Evolutionary conservation across 2,113 vertebrate genomes (phyloP), one percentile per base, ranked within the genome.

Genomic region (Raja brachyura): DNA sequence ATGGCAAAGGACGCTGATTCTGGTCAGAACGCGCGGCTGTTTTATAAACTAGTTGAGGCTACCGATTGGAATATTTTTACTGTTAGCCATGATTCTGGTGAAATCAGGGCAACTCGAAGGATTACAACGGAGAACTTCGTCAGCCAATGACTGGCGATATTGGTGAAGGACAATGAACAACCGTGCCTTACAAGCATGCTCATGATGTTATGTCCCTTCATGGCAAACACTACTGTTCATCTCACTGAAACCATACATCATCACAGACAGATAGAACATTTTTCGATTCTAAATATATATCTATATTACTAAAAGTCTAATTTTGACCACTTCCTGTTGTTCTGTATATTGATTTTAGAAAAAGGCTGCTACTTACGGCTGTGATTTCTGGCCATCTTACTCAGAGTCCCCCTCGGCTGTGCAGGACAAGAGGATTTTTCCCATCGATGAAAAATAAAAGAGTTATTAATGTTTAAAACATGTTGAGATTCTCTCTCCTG

Each of bases 211-310:
- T 95, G 97, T 86, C 95, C 96, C 68, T 96, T 95, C 0, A 95
- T 96, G 28, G 96, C 96, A 31, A 95, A 95, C 8, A 94, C 94
- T 78, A 96, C 96, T 5, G 96, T 96, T 94, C 93, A 95, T 93
- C 95, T 96, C 1, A 1, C 54, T 31, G 83, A 61, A 88, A 10
- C 16, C 14, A n/a, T 11, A n/a, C 9, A 59, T 9, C 25, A n/a
- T n/a, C 5, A 8, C 59, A 6, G 28, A 0, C 4, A n/a, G 0
- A 90, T 96, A 18, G 96, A 96, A 68, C 96, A 95, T 6, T 96
- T 97, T 94, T 96, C 96, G 1, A 95, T 96, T 95, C 94, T 97
- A 8, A 97, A 97, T 94, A 93, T 97, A 59, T 97, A 96, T 48
- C n/a, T n/a, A n/a, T n/a, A n/a, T n/a, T n/a, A n/a, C n/a, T n/a